Conservation (phyloP, 2,113 vertebrate genomes). For the Nothobranchius kuhntae region DNA sequence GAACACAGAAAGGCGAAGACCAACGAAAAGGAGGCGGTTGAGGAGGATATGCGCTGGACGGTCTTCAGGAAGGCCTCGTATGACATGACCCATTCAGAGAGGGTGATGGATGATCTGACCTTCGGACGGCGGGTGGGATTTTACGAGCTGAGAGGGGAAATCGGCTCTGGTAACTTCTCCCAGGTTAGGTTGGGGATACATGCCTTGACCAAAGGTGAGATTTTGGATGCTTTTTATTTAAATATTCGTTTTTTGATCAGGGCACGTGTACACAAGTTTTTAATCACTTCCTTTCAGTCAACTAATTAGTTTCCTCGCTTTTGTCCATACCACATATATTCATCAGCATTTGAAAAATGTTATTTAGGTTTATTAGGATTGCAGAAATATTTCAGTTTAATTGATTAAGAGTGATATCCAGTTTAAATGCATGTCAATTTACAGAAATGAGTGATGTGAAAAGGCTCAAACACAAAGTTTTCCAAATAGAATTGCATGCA, state of each 20-base stretch:
- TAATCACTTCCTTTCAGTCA: not conserved
- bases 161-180: slow-evolving; percentile 80
- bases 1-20: slow-evolving; percentile 8
- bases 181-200: slow-evolving; percentile 78
- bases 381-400: no score
- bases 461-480: no score
- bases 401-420: no score
- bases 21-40: slow-evolving; percentile 27
- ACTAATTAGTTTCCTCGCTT: not conserved
- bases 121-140: slow-evolving; percentile 73
- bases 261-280: not conserved
- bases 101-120: slow-evolving; percentile 62
- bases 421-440: no score
- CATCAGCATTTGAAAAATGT: not conserved
- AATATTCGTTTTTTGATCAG: not conserved
- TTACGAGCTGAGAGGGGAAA: slow-evolving; percentile 77
- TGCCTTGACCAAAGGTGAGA: slow-evolving; percentile 78
- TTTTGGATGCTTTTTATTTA: not conserved
- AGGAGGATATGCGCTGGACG: slow-evolving; percentile 33
- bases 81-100: slow-evolving; percentile 70
- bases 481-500: no score
- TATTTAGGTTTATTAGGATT: not conserved
- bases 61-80: slow-evolving; percentile 65
- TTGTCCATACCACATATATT: no score
- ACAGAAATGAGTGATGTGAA: no score